These are phyloP conservation scores for Taxidea taxus DNA, from an alignment of 2,113 vertebrate genomes.

Conservation along the genomic window DNA sequence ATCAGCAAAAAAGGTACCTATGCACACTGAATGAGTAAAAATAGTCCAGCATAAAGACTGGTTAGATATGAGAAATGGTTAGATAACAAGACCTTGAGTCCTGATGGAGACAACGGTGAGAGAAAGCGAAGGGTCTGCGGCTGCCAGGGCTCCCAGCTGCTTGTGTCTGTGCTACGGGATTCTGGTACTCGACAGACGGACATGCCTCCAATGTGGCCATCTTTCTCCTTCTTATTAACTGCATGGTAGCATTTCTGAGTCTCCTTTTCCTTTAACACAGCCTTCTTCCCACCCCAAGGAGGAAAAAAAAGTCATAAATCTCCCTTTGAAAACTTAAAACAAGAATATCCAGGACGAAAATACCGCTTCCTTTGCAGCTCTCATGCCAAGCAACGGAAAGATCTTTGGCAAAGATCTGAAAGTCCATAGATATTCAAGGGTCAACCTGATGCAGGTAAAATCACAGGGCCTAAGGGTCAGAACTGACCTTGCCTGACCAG, in stretches of 20 bases:
- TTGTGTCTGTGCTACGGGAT: rapidly evolving
- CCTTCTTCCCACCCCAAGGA: neutral
- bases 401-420: neutral
- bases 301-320: neutral
- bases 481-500: too few relatives aligned
- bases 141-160: neutral
- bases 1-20: neutral
- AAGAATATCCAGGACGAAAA: neutral
- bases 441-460: neutral
- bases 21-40: neutral
- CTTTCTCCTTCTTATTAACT: neutral
- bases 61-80: neutral
- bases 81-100: neutral
- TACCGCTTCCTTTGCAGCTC: neutral
- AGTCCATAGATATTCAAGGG: neutral
- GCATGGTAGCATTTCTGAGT: neutral
- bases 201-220: rapidly evolving
- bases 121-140: neutral
- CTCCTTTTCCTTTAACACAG: neutral
- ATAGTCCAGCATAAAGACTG: neutral
- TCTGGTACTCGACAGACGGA: rapidly evolving
- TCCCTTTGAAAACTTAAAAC: neutral
- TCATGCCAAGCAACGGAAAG: neutral
- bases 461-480: neutral
- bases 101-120: neutral